These are phyloP conservation scores for Phrynosoma platyrhinos DNA, from an alignment of 2,113 vertebrate species.

Conservation along the genomic window DNA sequence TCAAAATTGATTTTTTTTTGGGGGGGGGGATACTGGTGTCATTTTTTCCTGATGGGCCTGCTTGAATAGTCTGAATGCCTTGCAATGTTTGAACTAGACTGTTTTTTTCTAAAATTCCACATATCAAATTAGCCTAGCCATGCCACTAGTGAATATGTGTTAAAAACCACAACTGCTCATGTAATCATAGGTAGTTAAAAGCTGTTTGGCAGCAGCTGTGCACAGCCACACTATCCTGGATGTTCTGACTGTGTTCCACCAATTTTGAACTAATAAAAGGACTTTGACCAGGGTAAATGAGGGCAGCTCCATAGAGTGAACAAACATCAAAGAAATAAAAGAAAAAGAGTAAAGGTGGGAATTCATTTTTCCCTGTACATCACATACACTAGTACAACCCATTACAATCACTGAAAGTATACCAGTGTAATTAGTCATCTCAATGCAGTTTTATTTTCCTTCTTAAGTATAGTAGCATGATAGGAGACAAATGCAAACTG, in stretches of 20 bases:
- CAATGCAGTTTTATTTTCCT: not conserved
- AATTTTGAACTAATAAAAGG: constrained; percentile 60
- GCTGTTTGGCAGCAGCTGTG: constrained; percentile 52
- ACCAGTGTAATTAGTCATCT: not conserved
- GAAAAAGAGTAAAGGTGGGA: constrained; percentile 27
- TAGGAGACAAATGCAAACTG: not conserved
- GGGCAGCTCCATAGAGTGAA: constrained; percentile 45
- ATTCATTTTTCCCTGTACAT: constrained; percentile 6
- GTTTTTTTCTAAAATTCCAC: constrained; percentile 38
- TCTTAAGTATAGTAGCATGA: not conserved
- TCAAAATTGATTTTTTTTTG: no score
- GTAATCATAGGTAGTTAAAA: constrained; percentile 58
- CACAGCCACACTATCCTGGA: constrained; percentile 42
- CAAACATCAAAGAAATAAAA: constrained; percentile 36
- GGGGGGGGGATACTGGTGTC: not conserved
- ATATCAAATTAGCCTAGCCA: constrained; percentile 56
- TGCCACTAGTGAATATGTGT: constrained; percentile 59
- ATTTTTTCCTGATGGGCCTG: not conserved
- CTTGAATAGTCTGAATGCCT: not conserved
- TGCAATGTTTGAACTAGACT: not conserved
- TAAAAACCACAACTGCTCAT: constrained; percentile 70
- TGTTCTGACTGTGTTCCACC: constrained; percentile 67
- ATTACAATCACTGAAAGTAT: not conserved
- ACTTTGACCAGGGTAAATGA: constrained; percentile 46
- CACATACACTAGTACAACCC: not conserved